Base-by-base conservation (phyloP, 2,888 invertebrate species). In the Chalcosyrphus nemorum region DNA sequence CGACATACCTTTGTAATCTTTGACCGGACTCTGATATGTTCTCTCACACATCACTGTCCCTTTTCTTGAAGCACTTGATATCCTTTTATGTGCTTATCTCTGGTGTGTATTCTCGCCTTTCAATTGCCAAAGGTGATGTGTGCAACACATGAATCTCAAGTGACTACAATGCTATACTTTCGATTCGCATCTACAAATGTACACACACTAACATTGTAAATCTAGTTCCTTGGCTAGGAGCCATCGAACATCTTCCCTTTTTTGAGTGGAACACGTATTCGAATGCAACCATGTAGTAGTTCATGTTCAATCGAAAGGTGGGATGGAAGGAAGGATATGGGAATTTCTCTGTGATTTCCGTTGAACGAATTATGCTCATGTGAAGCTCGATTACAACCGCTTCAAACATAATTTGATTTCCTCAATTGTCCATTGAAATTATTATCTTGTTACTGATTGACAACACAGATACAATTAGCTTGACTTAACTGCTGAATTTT, bases 371-470 rank as follows among this genome's bases (percentile, higher is more conserved):
- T 9, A 56, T 43, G 32, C n/a, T n/a, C n/a, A 7, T 19, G 19
- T 19, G 7, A 29, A 35, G 24, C 32, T 57, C 45, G n/a, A 57
- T 57, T 32, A 19, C 19, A 9, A n/a, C 32, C 56, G 17, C 6
- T 29, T 2, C 19, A 32, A 56, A n/a, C n/a, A 5, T 61, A 9
- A 61, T 59, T 47, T 11, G 56, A 63, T 74, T 74, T 74, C 63
- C 63, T 19, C 24, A 54, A 74, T 74, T 63, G 47, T 24, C 21
- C 15, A 24, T 24, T 21, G 24, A 59, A 59, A 24, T 21, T 59
- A 24, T 59, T 41, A 59, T 59, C 13, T 4, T n/a, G 57, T 41
- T 41, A 24, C 21, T 38, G 24, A 59, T 21, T 24, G 24, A 4
- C 21, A 17, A n/a, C 21, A 4, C 19, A 11, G 19, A 47, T 4